Percentiles rank a stretch among this genome's conserved stretches.
phyloP scores from a whole-genome alignment of 2,113 vertebrate species.

The Heloderma charlesbogerti region DNA sequence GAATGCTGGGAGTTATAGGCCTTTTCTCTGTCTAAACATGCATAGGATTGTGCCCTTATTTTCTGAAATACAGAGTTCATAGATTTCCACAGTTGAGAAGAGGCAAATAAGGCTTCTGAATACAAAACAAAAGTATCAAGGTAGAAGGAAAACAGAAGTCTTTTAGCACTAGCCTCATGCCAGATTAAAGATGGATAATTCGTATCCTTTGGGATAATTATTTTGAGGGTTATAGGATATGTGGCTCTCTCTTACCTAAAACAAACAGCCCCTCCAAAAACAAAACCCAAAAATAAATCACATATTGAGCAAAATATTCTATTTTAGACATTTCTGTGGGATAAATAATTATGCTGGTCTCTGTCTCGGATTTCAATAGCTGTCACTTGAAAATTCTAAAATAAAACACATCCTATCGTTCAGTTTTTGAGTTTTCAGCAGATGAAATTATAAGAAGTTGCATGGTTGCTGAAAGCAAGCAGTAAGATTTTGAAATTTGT shows the following conservation, averaged over 20 bases:
- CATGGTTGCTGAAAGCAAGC: constrained; percentile 5
- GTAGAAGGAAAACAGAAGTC: background rate
- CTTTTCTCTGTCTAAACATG: too few relatives aligned
- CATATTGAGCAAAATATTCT: constrained; percentile 30
- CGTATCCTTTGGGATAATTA: background rate
- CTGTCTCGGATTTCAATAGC: constrained; percentile 47
- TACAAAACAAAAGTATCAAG: background rate
- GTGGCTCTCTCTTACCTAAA: background rate
- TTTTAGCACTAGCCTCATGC: background rate
- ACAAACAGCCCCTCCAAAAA: background rate
- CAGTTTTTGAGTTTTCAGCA: constrained; percentile 40
- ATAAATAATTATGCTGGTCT: constrained; percentile 41
- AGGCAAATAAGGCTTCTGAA: background rate
- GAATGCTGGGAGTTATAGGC: too few relatives aligned
- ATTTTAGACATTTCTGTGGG: constrained; percentile 61
- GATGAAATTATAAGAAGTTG: constrained; percentile 30
- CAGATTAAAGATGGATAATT: background rate
- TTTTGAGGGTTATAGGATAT: background rate
- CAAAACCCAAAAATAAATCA: background rate
- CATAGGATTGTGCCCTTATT: too few relatives aligned
- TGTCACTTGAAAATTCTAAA: constrained; percentile 59
- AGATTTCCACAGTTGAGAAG: background rate
- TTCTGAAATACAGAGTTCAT: background rate
- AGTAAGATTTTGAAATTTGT: constrained; percentile 24
- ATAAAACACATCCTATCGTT: constrained; percentile 54